Evolutionary conservation across 30 jellyfish, hydroid and myxozoan species (phyloP), one percentile per base, ranked within the genome.

Genomic region (Aurelia aurita): DNA sequence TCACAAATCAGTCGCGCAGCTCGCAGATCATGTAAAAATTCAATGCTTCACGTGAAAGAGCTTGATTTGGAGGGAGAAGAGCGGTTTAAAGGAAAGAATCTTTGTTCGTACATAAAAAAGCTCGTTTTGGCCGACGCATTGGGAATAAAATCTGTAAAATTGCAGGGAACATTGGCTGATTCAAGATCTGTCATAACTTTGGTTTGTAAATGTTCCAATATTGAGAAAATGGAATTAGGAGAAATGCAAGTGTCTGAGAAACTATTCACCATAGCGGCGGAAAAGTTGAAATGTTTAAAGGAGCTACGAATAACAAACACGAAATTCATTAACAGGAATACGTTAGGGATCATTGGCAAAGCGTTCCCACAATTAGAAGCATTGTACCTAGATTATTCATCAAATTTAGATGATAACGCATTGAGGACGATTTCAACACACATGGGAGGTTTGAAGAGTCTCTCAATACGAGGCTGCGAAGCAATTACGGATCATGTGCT

Each of bases 391-490:
- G 63, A 51, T 9, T 29, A 27, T 44, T 39, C 89, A 9, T 32
- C 45, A 26, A 64, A 60, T 10, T 27, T 79, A 16, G 80, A 60
- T 35, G 82, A 79, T 39, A 22, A 63, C 3, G 32, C 46, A 22
- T 10, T 63, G 77, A 62, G 25, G 29, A 53, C 16, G 2, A 79
- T 45, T 43, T 35, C 77, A 32, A 10, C 22, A 19, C 39, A 60
- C 11, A 57, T 61, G 80, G 16, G n/a, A 39, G 65, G 53, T 9
- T 51, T 79, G 72, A 64, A 51, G 58, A 46, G 72, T 34, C 58
- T 79, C 23, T 27, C 57, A 6, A 8, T 79, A n/a, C 64, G 80
- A 31, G 89, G 89, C 16, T 60, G 80, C 23, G 74, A 44, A 10
- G 14, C 43, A 5, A 44, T 79, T 12, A 60, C 81, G 14, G 89